Evolutionary conservation across 2,888 invertebrate genomes (phyloP).

Genomic region (Spilarctia lutea): DNA sequence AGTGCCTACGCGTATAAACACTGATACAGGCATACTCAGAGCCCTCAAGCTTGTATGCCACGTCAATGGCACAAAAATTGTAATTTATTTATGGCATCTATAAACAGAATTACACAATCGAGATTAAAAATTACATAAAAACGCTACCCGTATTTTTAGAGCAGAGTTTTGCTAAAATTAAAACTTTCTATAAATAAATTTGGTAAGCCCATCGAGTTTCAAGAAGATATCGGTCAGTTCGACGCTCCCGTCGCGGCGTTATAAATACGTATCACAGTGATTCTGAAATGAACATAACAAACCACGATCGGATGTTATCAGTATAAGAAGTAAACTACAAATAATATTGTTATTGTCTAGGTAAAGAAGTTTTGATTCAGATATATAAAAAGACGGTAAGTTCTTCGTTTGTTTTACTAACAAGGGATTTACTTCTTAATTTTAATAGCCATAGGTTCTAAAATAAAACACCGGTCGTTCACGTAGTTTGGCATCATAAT

Average conservation of each 20-base stretch:
- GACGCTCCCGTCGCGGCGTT: conserved; percentile 23
- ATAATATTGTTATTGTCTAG: background rate
- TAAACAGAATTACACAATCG: background rate
- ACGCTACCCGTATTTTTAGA: background rate
- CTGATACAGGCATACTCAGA: background rate
- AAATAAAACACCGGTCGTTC: background rate
- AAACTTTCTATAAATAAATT: conserved; percentile 12
- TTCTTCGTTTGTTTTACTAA: background rate
- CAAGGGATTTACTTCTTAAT: background rate
- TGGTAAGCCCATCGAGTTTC: conserved; percentile 14
- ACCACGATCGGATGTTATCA: conserved; percentile 12
- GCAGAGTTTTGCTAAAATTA: background rate
- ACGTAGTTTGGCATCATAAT: background rate
- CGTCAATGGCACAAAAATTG: background rate
- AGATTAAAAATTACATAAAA: background rate
- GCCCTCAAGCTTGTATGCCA: background rate
- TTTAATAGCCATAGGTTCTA: background rate
- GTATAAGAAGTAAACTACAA: background rate
- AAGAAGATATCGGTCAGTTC: conserved; percentile 19
- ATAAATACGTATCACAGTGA: conserved; percentile 22
- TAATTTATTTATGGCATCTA: background rate
- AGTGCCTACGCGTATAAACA: background rate
- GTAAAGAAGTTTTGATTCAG: background rate
- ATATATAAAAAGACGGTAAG: conserved; percentile 2
- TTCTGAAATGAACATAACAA: conserved; percentile 24